These are phyloP conservation scores for Hepsetus odoe DNA, from an alignment of 2,113 vertebrate species.

Conservation along the genomic window DNA sequence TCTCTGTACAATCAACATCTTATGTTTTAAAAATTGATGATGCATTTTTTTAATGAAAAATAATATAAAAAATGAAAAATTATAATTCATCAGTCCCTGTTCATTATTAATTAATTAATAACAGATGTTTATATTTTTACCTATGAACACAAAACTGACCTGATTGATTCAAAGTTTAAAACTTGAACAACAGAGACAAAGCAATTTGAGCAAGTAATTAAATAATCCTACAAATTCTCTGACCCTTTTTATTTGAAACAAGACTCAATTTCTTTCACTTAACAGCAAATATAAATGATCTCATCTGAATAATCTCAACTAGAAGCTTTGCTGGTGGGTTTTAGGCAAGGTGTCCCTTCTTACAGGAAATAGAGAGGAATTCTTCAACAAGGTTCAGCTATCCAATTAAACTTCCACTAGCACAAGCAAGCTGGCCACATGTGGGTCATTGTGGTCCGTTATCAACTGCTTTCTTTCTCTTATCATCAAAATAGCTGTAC, in stretches of 20 bases:
- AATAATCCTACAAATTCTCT: neutral
- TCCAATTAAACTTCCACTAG: constrained; percentile 76
- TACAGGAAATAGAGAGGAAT: constrained; percentile 61
- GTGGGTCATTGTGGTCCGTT: constrained; percentile 69
- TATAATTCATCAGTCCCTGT: too few relatives aligned
- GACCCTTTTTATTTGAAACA: constrained; percentile 69
- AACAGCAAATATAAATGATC: constrained; percentile 71
- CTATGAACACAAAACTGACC: too few relatives aligned
- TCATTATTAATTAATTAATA: too few relatives aligned
- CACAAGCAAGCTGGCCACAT: constrained; percentile 63
- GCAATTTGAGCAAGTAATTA: constrained; percentile 55
- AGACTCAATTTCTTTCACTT: constrained; percentile 74
- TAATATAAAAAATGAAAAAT: too few relatives aligned
- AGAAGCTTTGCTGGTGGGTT: constrained; percentile 71
- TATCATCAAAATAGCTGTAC: constrained; percentile 75
- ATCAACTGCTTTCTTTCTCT: constrained; percentile 71
- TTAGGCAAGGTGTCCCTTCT: constrained; percentile 70
- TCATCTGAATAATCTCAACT: constrained; percentile 76
- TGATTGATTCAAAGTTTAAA: too few relatives aligned
- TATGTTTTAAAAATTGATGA: too few relatives aligned
- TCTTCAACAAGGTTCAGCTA: constrained; percentile 76
- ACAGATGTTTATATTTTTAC: too few relatives aligned
- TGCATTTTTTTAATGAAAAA: too few relatives aligned
- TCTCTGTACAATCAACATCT: too few relatives aligned
- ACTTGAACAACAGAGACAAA: too few relatives aligned